A percentile compares a stretch with the other conserved stretches of the same genome.
Conservation (phyloP, 2,113 vertebrate genomes). For the Dendropsophus ebraccatus region DNA sequence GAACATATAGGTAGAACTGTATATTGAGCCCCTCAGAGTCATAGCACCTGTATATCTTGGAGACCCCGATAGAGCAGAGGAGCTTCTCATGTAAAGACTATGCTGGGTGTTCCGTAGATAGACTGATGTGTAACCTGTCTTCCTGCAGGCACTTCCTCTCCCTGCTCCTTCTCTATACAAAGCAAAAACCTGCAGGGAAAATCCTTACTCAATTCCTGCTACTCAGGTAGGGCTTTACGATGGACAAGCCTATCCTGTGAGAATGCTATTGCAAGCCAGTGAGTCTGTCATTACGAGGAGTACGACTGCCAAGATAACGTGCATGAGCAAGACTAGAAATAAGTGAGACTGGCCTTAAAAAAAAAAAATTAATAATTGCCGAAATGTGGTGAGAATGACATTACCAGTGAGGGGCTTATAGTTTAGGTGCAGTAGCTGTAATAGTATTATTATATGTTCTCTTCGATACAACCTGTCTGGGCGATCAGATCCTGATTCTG, state of each 20-base stretch:
- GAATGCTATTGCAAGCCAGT: neutral
- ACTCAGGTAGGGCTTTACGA: constrained; percentile 72
- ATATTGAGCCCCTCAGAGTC: neutral
- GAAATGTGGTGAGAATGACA: constrained; percentile 19
- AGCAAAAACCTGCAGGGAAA: constrained; percentile 87
- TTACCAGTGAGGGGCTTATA: neutral
- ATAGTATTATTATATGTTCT: neutral
- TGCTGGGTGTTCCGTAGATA: constrained; percentile 10
- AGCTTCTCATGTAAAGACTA: neutral
- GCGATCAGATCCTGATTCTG: constrained; percentile 3
- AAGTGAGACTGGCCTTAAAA: constrained; percentile 1
- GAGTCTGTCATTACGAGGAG: constrained; percentile 16
- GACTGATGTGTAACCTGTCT: constrained; percentile 70
- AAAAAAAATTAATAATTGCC: neutral
- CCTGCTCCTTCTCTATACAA: constrained; percentile 87
- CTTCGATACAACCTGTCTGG: neutral
- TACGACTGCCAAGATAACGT: constrained; percentile 14
- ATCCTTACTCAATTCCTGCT: constrained; percentile 85
- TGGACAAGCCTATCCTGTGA: neutral
- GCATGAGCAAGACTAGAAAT: neutral
- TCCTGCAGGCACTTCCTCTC: constrained; percentile 79
- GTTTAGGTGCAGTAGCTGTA: neutral
- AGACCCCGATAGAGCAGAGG: neutral
- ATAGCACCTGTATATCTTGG: neutral
- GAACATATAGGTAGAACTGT: neutral